phyloP scores from a whole-genome alignment of 2,797 vertebrate species.

The Falco peregrinus region DNA sequence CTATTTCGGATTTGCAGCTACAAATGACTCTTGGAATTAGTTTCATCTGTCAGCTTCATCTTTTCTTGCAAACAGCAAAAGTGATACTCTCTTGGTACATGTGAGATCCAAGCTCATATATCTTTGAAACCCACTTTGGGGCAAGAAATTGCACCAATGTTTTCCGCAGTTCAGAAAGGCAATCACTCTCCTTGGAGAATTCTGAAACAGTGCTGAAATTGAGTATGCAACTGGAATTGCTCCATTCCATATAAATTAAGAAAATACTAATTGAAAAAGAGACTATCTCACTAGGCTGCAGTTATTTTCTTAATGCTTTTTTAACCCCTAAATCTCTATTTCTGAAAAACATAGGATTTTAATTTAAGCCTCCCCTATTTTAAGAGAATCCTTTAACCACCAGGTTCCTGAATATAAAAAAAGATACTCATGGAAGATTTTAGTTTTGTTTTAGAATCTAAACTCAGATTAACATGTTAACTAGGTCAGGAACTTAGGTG shows the following conservation, averaged over 20 bases:
- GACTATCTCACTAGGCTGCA: background rate
- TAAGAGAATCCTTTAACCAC: background rate
- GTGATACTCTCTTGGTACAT: background rate
- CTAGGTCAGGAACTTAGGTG: background rate
- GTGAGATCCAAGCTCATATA: background rate
- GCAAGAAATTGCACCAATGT: background rate
- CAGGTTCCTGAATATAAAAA: background rate
- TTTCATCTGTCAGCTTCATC: constrained; percentile 35
- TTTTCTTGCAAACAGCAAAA: constrained; percentile 20
- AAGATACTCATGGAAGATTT: background rate
- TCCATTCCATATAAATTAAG: background rate
- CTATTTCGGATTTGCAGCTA: constrained; percentile 16
- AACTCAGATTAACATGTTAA: background rate
- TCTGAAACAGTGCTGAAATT: background rate
- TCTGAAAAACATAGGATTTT: background rate
- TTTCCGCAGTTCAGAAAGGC: background rate
- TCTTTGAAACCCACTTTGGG: background rate
- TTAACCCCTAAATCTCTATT: background rate
- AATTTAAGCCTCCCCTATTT: background rate
- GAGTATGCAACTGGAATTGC: background rate
- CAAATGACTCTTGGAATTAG: constrained; percentile 47
- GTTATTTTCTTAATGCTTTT: background rate
- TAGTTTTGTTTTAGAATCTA: background rate
- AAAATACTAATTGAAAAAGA: background rate
- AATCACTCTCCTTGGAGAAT: background rate